Evolutionary conservation across 1,140 invertebrate genomes (phyloP), one percentile per base, ranked within the genome.

Genomic region (Oppia nitens): DNA sequence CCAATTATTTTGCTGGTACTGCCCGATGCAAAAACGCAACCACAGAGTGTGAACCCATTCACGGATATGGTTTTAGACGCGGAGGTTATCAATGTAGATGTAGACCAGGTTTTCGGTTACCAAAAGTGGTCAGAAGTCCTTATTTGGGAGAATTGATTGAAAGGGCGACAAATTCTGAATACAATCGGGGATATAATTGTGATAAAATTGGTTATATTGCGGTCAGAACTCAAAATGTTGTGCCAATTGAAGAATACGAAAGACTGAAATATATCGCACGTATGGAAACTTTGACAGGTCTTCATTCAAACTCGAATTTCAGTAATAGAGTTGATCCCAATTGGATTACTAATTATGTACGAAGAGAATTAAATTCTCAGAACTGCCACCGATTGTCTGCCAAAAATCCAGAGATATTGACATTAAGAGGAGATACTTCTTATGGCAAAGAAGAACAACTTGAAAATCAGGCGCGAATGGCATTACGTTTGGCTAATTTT

Each of bases 21-120:
- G 84, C 88, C 2, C 74, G 88, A 63, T 98, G 94, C 78, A 92
- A 91, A 77, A 79, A 82, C 64, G 81, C 85, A 66, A 93, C 90
- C 12, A 97, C 93, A 20, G 87, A 94, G 84, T 98, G 94, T 75
- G 93, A 98, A 74, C 93, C 93, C 0, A 71, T 97, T 24, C 83
- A 93, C 69, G 93, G 93, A 3, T 97, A 85, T 83, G 94, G 93
- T 29, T 94, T 93, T 68, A 76, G 89, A 62, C 78, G 93, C 68
- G 93, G 93, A 57, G 93, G 90, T 24, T 98, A 98, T 73, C 89
- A 95, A 69, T 97, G 89, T 71, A 77, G 88, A 63, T 97, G 93
- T 75, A 78, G 81, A 65, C 91, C 93, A 4, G 87, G 91, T 2
- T 89, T 76, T 68, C 78, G 93, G 62, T 77, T 94, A 59, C 93